Evolutionary conservation across 2,888 invertebrate genomes (phyloP).

Genomic region (Calameuta pallipes): DNA sequence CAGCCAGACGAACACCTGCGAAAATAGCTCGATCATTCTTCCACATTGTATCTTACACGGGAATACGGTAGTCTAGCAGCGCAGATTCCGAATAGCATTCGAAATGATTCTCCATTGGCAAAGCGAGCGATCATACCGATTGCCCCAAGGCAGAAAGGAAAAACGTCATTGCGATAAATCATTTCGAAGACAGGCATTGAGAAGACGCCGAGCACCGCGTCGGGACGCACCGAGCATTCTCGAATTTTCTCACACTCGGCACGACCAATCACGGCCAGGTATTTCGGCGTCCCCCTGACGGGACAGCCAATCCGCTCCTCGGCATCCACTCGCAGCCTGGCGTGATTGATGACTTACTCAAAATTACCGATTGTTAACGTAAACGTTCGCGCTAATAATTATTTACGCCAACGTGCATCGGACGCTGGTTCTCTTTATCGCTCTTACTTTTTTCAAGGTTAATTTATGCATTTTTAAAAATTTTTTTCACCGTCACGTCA

Average conservation of each 20-base stretch:
- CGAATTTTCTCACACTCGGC: conserved; percentile 46
- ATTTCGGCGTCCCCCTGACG: conserved; percentile 8
- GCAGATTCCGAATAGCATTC: conserved; percentile 6
- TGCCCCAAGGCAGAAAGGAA: conserved; percentile 30
- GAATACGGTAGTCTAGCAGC: background rate
- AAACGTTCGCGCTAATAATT: too few relatives aligned
- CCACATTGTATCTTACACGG: conserved; percentile 14
- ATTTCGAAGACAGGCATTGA: conserved; percentile 25
- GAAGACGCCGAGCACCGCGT: conserved; percentile 10
- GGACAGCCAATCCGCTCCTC: background rate
- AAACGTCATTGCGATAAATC: conserved; percentile 57
- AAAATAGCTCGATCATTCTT: conserved; percentile 42
- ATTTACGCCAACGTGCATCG: background rate
- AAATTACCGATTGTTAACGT: conserved; percentile 10
- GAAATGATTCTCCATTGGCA: background rate
- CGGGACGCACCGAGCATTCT: conserved; percentile 23
- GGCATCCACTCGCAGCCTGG: background rate
- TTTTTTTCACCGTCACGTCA: too few relatives aligned
- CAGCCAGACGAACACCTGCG: conserved; percentile 27
- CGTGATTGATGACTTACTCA: conserved; percentile 12
- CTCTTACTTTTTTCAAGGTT: too few relatives aligned
- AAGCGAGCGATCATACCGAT: conserved; percentile 2
- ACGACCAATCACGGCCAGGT: conserved; percentile 25
- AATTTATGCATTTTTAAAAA: background rate
- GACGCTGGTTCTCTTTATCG: too few relatives aligned